Evolutionary conservation across 30 jellyfish, hydroid and myxozoan species (phyloP), one percentile per base, ranked within the genome.

Genomic region (Turritopsis dohrnii): DNA sequence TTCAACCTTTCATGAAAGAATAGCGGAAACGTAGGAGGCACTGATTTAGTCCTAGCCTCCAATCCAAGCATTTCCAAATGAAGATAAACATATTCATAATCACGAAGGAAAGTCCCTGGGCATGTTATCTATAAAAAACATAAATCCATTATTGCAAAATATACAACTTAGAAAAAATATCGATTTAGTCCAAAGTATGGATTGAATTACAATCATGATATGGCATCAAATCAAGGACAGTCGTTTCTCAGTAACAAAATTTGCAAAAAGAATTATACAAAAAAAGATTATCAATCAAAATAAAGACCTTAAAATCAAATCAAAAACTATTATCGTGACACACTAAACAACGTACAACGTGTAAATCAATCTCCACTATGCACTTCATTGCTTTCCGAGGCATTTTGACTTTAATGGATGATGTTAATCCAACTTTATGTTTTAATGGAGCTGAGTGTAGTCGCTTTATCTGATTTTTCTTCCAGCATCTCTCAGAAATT

Each of bases 351-450:
- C 98, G 80, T 85, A 93, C 98, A 41, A 89, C 96, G 65, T 93
- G 98, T 53, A 93, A 79, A 69, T 93, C 98, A 16, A 93, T 90
- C 81, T 93, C 98, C 29, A 93, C 91, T 54, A 93, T 89, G 82
- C 96, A 93, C 85, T 82, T 93, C 92, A 93, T 93, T 9, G 98
- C 98, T 80, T 93, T 93, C 71, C 98, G 86, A 54, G 98, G 98
- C 98, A 93, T 93, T 66, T 85, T 90, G 74, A 53, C 9, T 52
- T 16, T 53, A 53, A 80, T 41, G n/a, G 60, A 41, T 41, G 60
- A 41, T 41, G 60, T 41, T 41, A 41, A 3, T 41, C 60, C 60
- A 41, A 41, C 60, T 41, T 41, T 41, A 41, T 41, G 9, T 41
- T n/a, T n/a, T 21, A 17, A 71, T 79, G 30, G 76, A 66, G 17